Evolutionary conservation across 2,888 invertebrate species (phyloP), one percentile per base, ranked within the genome.

Genomic region (Steromphala cineraria): DNA sequence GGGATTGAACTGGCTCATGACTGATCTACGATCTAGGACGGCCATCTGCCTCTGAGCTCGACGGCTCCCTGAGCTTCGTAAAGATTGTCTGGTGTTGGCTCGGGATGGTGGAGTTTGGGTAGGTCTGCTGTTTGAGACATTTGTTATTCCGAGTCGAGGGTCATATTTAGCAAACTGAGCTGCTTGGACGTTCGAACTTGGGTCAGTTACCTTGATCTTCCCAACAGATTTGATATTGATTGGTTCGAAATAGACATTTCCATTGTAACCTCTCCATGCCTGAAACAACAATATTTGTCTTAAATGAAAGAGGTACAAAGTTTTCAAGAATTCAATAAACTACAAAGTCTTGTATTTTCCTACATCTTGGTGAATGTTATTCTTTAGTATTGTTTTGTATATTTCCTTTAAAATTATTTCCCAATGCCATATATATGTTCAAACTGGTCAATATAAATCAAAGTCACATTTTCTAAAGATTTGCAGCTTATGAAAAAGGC

Each of bases 201-300:
- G 52, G 40, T 75, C 52, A 0, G 75, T 52, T 3, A 19, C 75
- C 24, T 75, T 75, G 15, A 24, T 19, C 21, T 75, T 67, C 8
- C 36, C 52, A 56, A 85, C 79, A 10, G 82, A 85, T 28, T 87
- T 85, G 15, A 92, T 89, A 17, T 85, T 80, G 75, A 93, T 91
- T 24, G 93, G 93, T 78, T 92, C 90, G 86, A 93, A 93, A 82
- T 93, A 93, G 10, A 93, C 89, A 82, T 93, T 92, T 28, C 93
- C 93, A 85, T 91, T 86, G 86, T 92, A 93, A 53, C 93, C 93
- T 78, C 90, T 84, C 93, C 93, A 93, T 21, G 91, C 93, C 93
- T 93, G 87, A 21, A 88, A 87, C n/a, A 74, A 28, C 78, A 55
- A 56, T 5, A 46, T 46, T 10, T 10, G 1, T 46, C 10, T 46